phyloP scores from a whole-genome alignment of 1,140 invertebrate species.

The Drosophila setifemur region DNA sequence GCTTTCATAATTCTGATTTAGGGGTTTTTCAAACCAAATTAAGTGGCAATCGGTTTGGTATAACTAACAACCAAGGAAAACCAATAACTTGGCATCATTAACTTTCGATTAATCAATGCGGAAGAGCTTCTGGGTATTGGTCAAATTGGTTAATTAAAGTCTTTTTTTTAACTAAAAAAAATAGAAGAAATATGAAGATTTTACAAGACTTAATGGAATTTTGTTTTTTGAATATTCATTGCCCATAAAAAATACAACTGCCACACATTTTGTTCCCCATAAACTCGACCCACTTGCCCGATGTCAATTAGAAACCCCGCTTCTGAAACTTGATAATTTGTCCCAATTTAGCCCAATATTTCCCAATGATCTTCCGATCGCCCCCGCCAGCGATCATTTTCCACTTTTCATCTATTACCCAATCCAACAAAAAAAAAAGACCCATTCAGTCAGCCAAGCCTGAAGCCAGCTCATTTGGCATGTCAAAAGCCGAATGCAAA shows the following conservation, averaged over 20 bases:
- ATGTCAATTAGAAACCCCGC: slow-evolving; percentile 11
- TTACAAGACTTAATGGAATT: too few relatives aligned
- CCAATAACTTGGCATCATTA: slow-evolving; percentile 2
- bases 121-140: slow-evolving; percentile 2
- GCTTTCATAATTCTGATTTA: not conserved
- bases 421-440: slow-evolving; percentile 26
- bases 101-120: slow-evolving; percentile 28
- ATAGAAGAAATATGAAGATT: not conserved
- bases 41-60: not conserved
- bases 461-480: slow-evolving; percentile 29
- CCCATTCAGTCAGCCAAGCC: slow-evolving; percentile 18
- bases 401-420: slow-evolving; percentile 43
- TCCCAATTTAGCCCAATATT: slow-evolving; percentile 2
- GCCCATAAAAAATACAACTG: too few relatives aligned
- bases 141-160: slow-evolving; percentile 4
- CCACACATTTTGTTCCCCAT: not conserved
- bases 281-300: slow-evolving; percentile 1
- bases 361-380: slow-evolving; percentile 27
- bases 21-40: not conserved
- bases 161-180: not conserved
- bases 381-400: slow-evolving; percentile 24
- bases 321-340: slow-evolving; percentile 3
- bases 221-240: too few relatives aligned
- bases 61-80: not conserved
- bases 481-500: slow-evolving; percentile 44